phyloP scores from a whole-genome alignment of 2,888 invertebrate genomes.

The Ypsolopha scabrella region DNA sequence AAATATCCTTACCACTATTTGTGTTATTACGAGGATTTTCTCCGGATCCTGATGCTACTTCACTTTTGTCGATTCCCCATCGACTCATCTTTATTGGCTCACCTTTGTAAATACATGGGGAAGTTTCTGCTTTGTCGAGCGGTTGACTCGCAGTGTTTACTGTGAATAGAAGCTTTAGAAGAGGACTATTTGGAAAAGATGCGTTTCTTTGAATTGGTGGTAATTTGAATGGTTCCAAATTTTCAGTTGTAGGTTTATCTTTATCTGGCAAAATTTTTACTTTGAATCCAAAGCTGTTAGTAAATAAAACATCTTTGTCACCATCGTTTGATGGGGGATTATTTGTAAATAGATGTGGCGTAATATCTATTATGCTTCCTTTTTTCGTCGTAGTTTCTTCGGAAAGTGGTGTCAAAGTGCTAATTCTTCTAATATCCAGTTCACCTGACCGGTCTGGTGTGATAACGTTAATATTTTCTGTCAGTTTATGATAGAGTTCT shows the following conservation, averaged over 20 bases:
- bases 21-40: slow-evolving; percentile 35
- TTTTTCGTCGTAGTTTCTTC: slow-evolving; percentile 44
- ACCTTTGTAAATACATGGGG: slow-evolving; percentile 22
- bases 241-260: slow-evolving; percentile 8
- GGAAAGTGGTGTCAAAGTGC: slow-evolving; percentile 42
- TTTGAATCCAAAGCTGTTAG: slow-evolving; percentile 28
- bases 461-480: slow-evolving; percentile 26
- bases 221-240: slow-evolving; percentile 28
- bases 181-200: slow-evolving; percentile 29
- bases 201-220: slow-evolving; percentile 39
- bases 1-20: slow-evolving; percentile 28
- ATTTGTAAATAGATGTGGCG: slow-evolving; percentile 10
- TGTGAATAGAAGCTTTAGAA: slow-evolving; percentile 37
- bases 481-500: slow-evolving; percentile 39
- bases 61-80: slow-evolving; percentile 21
- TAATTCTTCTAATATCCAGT: slow-evolving; percentile 21
- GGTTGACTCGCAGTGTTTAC: slow-evolving; percentile 16
- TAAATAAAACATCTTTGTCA: slow-evolving; percentile 26
- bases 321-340: slow-evolving; percentile 4
- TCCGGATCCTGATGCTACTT: slow-evolving; percentile 45
- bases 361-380: slow-evolving; percentile 32
- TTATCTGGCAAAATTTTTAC: slow-evolving; percentile 27
- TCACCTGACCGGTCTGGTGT: slow-evolving; percentile 17
- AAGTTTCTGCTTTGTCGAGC: slow-evolving; percentile 16
- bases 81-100: slow-evolving; percentile 16